phyloP scores from a whole-genome alignment of 2,888 invertebrate species.

The Mactromeris polynyma region DNA sequence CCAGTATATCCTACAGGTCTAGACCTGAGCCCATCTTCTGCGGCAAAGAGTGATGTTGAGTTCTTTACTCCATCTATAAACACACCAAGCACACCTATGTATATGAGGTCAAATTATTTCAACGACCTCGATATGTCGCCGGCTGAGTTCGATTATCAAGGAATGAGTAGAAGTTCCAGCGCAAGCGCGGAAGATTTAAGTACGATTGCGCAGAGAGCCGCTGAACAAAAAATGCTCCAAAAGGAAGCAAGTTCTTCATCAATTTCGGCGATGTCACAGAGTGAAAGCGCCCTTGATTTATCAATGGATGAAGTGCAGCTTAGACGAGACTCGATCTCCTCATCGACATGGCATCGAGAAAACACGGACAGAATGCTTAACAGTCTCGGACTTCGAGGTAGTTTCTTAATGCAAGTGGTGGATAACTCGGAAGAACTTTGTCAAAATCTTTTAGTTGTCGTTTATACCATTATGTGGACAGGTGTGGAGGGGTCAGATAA shows the following conservation, averaged over 20 bases:
- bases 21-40: conserved; percentile 17
- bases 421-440: conserved; percentile 89
- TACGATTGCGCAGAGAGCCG: conserved; percentile 62
- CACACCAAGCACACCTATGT: conserved; percentile 78
- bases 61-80: conserved; percentile 25
- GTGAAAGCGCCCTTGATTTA: conserved; percentile 65
- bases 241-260: conserved; percentile 52
- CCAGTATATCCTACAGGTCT: conserved; percentile 15
- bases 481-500: conserved; percentile 89
- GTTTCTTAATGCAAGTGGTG: conserved; percentile 74
- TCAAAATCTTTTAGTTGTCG: conserved; percentile 89
- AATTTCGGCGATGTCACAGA: conserved; percentile 59
- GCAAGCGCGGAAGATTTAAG: conserved; percentile 83
- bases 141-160: conserved; percentile 74
- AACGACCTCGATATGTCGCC: conserved; percentile 72
- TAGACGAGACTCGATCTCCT: conserved; percentile 49
- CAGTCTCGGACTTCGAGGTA: conserved; percentile 78
- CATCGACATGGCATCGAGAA: conserved; percentile 40
- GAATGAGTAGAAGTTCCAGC: conserved; percentile 82
- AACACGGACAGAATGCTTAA: conserved; percentile 76
- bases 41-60: conserved; percentile 32
- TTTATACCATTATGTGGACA: conserved; percentile 90
- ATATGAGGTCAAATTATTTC: conserved; percentile 72
- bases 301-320: conserved; percentile 40
- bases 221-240: conserved; percentile 53